phyloP scores from a whole-genome alignment of 92 coral and sea anemone genomes.

The Epizoanthus ramosus region DNA sequence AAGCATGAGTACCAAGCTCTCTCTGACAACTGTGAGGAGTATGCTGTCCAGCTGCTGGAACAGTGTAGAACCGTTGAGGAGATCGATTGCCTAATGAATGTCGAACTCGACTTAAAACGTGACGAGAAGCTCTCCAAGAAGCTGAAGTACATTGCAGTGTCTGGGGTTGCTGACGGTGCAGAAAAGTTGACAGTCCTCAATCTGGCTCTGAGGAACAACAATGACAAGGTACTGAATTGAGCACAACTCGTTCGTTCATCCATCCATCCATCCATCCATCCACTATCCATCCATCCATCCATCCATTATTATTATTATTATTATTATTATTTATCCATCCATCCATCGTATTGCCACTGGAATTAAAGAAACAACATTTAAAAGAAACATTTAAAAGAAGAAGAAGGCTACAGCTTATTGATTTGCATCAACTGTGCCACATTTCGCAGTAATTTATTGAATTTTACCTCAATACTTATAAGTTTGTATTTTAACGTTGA shows the following conservation, averaged over 20 bases:
- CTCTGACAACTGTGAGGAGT: slow-evolving; percentile 53
- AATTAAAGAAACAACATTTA: no score
- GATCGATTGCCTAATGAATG: slow-evolving; percentile 55
- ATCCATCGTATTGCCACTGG: no score
- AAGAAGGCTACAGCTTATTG: no score
- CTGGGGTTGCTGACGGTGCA: slow-evolving; percentile 38
- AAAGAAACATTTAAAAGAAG: no score
- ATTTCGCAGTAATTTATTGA: no score
- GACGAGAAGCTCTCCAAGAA: slow-evolving; percentile 22
- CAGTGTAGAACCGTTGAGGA: slow-evolving; percentile 67
- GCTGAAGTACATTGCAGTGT: slow-evolving; percentile 35
- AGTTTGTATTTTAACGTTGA: no score
- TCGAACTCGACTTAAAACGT: slow-evolving; percentile 33
- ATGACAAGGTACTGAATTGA: slow-evolving; percentile 51
- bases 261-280: no score
- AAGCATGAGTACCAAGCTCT: slow-evolving; percentile 50
- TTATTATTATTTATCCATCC: not conserved
- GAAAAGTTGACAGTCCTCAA: slow-evolving; percentile 60
- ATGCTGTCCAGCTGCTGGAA: slow-evolving; percentile 62
- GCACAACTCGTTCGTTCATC: not conserved
- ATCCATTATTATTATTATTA: no score
- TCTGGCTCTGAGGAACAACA: slow-evolving; percentile 60
- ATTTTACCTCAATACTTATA: no score
- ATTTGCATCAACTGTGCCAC: no score
- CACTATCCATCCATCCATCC: not conserved